These are phyloP conservation scores for Hypomecis punctinalis DNA, from an alignment of 2,888 invertebrate genomes.

Conservation along the genomic window DNA sequence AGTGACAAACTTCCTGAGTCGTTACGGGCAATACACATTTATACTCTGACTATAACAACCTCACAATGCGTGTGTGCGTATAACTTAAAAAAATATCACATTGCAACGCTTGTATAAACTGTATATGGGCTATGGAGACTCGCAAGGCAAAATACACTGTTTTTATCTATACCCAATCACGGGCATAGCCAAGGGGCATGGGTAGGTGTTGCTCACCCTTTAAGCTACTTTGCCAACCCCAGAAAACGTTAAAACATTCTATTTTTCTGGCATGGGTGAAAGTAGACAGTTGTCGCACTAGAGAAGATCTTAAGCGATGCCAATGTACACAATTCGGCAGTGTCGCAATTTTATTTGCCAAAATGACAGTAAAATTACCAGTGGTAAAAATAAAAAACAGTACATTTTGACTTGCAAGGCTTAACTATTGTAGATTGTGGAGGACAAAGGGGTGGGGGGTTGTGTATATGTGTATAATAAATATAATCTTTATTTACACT, in stretches of 20 bases:
- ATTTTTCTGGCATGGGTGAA: too few species aligned
- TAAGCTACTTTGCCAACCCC: too few species aligned
- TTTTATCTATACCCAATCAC: slow-evolving; percentile 22
- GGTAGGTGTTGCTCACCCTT: too few species aligned
- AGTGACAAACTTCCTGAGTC: slow-evolving; percentile 63
- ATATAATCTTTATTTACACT: slow-evolving; percentile 67
- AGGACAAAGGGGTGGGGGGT: slow-evolving; percentile 66
- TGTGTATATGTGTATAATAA: slow-evolving; percentile 73
- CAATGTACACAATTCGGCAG: not conserved
- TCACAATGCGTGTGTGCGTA: slow-evolving; percentile 58
- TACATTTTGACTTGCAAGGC: slow-evolving; percentile 59
- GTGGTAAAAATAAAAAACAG: slow-evolving; percentile 48
- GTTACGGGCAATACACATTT: slow-evolving; percentile 52
- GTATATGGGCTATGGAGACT: slow-evolving; percentile 78
- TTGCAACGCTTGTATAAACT: slow-evolving; percentile 74
- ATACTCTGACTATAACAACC: slow-evolving; percentile 46
- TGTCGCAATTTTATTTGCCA: not conserved
- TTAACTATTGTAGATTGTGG: slow-evolving; percentile 80
- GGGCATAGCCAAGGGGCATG: too few species aligned
- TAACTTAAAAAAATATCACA: slow-evolving; percentile 72
- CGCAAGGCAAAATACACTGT: slow-evolving; percentile 62
- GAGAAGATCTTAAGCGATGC: not conserved
- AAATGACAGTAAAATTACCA: slow-evolving; percentile 15
- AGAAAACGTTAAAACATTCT: too few species aligned
- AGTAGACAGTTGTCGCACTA: too few species aligned